Conservation (phyloP, 2,888 invertebrate genomes). For the Stegophylla sp. region DNA sequence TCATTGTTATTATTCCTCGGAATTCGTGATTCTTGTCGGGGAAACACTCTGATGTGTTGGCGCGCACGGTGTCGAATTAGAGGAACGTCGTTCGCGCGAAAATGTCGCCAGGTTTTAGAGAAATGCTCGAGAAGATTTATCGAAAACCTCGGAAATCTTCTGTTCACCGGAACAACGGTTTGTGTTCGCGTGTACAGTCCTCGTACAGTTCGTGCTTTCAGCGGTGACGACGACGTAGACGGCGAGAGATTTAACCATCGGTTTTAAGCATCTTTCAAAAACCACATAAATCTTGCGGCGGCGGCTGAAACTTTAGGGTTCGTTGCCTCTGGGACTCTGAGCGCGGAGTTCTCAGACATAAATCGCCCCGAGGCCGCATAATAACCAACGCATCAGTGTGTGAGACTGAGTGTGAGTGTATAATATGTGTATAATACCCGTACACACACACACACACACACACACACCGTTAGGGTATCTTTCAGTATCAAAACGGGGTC, state of each 20-base stretch:
- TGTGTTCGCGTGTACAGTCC: conserved; percentile 13
- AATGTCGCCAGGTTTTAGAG: not conserved
- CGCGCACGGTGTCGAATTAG: not conserved
- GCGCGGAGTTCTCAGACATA: conserved; percentile 38
- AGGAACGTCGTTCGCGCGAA: not conserved
- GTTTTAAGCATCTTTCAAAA: conserved; percentile 49
- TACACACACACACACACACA: not conserved
- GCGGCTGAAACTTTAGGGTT: conserved; percentile 50
- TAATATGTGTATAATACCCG: too few species aligned
- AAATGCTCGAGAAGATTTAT: conserved; percentile 36
- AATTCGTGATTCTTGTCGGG: not conserved
- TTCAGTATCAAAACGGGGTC: not conserved
- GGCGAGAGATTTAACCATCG: conserved; percentile 49
- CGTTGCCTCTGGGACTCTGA: conserved; percentile 25
- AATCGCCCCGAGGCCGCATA: conserved; percentile 26
- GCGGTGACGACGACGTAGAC: conserved; percentile 29
- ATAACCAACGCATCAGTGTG: not conserved
- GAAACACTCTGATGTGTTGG: too few species aligned
- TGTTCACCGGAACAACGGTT: conserved; percentile 34
- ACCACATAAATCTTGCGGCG: conserved; percentile 44
- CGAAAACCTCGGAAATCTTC: conserved; percentile 38
- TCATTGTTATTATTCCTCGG: not conserved
- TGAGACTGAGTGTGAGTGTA: too few species aligned
- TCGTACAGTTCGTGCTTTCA: conserved; percentile 13
- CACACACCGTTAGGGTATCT: not conserved